phyloP scores from a whole-genome alignment of 1,140 invertebrate species.

The Reticulitermes speratus region DNA sequence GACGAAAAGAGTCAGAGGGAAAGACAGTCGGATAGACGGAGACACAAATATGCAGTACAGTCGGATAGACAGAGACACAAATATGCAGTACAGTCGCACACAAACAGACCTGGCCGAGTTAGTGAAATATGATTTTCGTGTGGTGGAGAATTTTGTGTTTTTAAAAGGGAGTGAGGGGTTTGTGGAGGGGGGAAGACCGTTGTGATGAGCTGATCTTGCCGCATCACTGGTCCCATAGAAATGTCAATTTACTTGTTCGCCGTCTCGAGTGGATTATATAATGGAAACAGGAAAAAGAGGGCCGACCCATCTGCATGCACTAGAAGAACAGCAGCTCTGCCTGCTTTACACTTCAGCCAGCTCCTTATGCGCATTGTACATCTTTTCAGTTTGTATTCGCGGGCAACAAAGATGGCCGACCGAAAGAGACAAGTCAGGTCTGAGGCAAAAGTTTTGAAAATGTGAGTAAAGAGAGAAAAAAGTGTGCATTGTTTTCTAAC shows the following conservation, averaged over 20 bases:
- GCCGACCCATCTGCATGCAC: not conserved
- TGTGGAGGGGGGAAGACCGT: not conserved
- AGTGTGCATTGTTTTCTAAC: slow-evolving; percentile 8
- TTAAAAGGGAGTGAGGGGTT: not conserved
- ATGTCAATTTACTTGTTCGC: slow-evolving; percentile 32
- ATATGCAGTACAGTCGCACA: not conserved
- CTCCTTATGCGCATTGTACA: not conserved
- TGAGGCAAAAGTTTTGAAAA: not conserved
- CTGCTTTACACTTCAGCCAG: not conserved
- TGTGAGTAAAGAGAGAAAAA: not conserved
- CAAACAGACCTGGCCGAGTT: not conserved
- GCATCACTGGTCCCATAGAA: slow-evolving; percentile 31
- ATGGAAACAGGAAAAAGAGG: slow-evolving; percentile 26
- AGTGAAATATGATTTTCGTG: slow-evolving; percentile 21
- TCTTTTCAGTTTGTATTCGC: slow-evolving; percentile 16
- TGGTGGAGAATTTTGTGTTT: slow-evolving; percentile 21
- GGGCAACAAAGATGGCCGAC: slow-evolving; percentile 11
- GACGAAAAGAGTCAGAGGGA: not conserved
- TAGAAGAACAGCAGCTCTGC: not conserved
- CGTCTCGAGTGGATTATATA: slow-evolving; percentile 27
- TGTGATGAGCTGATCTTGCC: slow-evolving; percentile 29
- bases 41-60: not conserved
- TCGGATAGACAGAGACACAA: not conserved
- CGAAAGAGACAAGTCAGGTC: slow-evolving; percentile 5
- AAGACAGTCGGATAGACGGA: not conserved